Evolutionary conservation across 2,888 invertebrate genomes (phyloP).

Genomic region (Philopedon plagiatum): DNA sequence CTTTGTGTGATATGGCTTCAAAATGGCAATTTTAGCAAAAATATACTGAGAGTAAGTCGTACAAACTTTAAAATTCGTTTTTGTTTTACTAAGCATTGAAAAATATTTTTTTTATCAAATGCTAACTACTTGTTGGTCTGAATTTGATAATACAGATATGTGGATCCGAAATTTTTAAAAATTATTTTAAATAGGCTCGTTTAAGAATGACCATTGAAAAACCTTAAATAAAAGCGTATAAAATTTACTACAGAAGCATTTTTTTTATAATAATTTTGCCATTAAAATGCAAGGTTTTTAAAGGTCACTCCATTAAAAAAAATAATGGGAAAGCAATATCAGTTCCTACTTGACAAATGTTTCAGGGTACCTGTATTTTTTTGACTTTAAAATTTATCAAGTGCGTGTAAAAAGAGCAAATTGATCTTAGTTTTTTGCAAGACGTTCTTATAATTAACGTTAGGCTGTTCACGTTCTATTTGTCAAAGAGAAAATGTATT

Average conservation of each 20-base stretch:
- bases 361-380: not conserved
- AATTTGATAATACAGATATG: slow-evolving; percentile 64
- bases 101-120: slow-evolving; percentile 62
- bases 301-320: not conserved
- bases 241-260: slow-evolving; percentile 1
- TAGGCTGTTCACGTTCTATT: no score
- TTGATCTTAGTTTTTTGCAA: no score
- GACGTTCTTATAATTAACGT: no score
- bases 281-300: slow-evolving; percentile 11
- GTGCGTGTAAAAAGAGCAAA: not conserved
- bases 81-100: slow-evolving; percentile 63
- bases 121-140: slow-evolving; percentile 58
- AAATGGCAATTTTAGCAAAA: slow-evolving; percentile 60
- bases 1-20: slow-evolving; percentile 59
- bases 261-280: slow-evolving; percentile 11
- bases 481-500: slow-evolving; percentile 4
- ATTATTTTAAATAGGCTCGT: not conserved
- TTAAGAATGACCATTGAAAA: not conserved
- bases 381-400: not conserved
- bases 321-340: not conserved
- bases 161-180: slow-evolving; percentile 53
- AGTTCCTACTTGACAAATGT: not conserved
- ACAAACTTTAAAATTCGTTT: slow-evolving; percentile 50
- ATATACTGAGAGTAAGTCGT: slow-evolving; percentile 53
- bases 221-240: not conserved